phyloP scores from a whole-genome alignment of 1,140 invertebrate species.

The Gerris buenoi region DNA sequence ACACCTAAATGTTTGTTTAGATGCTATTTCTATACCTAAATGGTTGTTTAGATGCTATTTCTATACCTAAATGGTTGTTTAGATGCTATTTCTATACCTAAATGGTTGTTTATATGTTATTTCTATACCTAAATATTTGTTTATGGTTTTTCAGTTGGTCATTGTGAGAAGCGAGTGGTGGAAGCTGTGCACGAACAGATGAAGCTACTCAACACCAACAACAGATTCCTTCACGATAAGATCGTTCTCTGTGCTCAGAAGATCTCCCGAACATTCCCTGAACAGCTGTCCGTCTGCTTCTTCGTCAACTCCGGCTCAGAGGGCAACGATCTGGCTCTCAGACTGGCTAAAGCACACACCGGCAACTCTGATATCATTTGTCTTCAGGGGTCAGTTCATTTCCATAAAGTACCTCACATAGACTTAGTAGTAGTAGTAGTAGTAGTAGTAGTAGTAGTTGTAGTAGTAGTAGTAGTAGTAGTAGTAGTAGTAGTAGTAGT shows the following conservation, averaged over 20 bases:
- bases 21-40: no score
- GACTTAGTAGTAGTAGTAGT: no score
- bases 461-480: no score
- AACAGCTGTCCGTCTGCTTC: slow-evolving; percentile 77
- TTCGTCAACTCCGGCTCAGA: slow-evolving; percentile 99
- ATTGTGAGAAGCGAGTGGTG: slow-evolving; percentile 89
- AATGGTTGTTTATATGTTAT: no score
- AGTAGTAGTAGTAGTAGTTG: no score
- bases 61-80: no score
- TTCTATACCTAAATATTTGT: no score
- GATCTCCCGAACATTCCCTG: slow-evolving; percentile 64
- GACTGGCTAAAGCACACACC: slow-evolving; percentile 78
- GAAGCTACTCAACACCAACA: slow-evolving; percentile 79
- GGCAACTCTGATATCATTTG: slow-evolving; percentile 78
- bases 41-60: no score
- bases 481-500: no score
- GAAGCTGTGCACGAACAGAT: slow-evolving; percentile 77
- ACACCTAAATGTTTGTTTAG: no score
- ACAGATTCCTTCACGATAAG: slow-evolving; percentile 88
- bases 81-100: no score
- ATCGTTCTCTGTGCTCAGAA: slow-evolving; percentile 78
- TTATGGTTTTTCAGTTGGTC: slow-evolving; percentile 87
- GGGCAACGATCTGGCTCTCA: slow-evolving; percentile 91
- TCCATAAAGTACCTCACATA: no score
- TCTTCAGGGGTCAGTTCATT: slow-evolving; percentile 80